These are phyloP conservation scores for Nemotelus pantherinus DNA, from an alignment of 2,888 invertebrate species.

Conservation along the genomic window DNA sequence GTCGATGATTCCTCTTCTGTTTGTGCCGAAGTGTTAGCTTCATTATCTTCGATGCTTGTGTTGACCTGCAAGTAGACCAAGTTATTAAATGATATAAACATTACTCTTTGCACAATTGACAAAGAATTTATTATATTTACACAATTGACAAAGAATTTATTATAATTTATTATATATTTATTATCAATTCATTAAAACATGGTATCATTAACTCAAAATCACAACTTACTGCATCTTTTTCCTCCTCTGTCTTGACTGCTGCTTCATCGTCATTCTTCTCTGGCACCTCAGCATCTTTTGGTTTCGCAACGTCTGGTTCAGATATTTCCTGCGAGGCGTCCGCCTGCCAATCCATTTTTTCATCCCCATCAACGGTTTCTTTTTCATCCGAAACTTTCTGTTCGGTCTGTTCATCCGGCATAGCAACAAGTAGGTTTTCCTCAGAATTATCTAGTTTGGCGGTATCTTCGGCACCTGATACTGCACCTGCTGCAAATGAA, in stretches of 20 bases:
- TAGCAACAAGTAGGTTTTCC: neutral
- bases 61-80: neutral
- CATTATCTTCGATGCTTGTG: neutral
- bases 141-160: no score
- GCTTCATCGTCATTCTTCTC: conserved; percentile 1
- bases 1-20: neutral
- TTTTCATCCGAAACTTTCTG: conserved; percentile 47
- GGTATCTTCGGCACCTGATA: conserved; percentile 2
- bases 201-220: neutral
- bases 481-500: conserved; percentile 43
- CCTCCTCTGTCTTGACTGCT: neutral
- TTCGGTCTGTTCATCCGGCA: conserved; percentile 34
- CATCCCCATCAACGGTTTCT: conserved; percentile 40
- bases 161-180: no score
- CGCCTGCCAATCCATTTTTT: conserved; percentile 44
- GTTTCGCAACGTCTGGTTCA: neutral
- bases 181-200: neutral
- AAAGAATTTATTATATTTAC: no score
- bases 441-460: neutral
- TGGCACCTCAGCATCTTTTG: neutral
- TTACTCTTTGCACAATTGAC: no score
- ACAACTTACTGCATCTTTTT: conserved; percentile 1
- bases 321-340: conserved; percentile 3
- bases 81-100: no score
- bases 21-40: neutral